Percentiles rank a stretch among this genome's conserved stretches.
Conservation (phyloP, 2,113 vertebrate species). For the Entelurus aequoreus region DNA sequence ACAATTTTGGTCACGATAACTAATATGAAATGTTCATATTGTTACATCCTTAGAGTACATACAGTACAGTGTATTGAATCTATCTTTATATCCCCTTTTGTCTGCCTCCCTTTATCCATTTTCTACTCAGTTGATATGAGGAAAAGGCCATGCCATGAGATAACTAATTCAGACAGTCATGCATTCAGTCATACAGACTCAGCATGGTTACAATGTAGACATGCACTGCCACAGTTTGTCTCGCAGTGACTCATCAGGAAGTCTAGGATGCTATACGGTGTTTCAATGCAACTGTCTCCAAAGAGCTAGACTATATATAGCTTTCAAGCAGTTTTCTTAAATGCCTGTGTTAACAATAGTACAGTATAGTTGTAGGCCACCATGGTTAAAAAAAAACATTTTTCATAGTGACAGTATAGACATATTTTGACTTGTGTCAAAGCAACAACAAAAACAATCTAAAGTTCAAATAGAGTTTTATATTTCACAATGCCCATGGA, state of each 20-base stretch:
- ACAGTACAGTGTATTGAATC: neutral
- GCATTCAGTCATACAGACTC: conserved; percentile 2
- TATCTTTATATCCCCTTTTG: neutral
- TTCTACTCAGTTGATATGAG: conserved; percentile 9
- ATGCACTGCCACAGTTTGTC: conserved; percentile 2
- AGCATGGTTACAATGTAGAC: neutral
- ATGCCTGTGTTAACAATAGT: too few relatives aligned
- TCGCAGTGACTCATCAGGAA: conserved; percentile 2
- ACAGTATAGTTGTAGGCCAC: too few relatives aligned
- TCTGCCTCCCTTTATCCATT: neutral
- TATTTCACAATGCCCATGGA: neutral
- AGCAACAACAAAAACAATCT: neutral
- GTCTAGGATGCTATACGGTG: neutral
- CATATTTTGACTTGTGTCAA: neutral
- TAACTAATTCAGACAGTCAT: neutral
- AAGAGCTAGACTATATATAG: too few relatives aligned
- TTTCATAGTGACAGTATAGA: too few relatives aligned
- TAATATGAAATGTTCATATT: too few relatives aligned
- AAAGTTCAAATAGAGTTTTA: neutral
- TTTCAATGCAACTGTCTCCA: too few relatives aligned
- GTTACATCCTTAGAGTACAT: too few relatives aligned
- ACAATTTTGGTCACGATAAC: too few relatives aligned
- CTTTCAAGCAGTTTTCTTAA: too few relatives aligned
- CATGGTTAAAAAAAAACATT: too few relatives aligned
- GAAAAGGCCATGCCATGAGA: conserved; percentile 2